Conservation (phyloP, 2,888 invertebrate species). For the Sphinx pinastri region DNA sequence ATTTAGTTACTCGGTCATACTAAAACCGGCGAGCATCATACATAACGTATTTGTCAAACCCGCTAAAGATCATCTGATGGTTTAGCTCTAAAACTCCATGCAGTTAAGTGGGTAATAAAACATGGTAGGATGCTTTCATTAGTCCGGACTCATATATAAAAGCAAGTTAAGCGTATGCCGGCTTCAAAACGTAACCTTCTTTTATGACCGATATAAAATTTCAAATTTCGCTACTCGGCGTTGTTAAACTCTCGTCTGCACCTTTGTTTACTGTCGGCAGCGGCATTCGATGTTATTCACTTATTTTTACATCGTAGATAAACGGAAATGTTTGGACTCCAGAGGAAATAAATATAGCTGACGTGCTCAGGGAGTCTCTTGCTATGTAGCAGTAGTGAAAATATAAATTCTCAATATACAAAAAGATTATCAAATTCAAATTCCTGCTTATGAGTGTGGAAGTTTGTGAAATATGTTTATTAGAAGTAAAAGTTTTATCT, state of each 20-base stretch:
- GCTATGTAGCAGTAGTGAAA: too few relatives aligned
- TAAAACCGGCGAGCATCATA: constrained; percentile 31
- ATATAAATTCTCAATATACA: too few relatives aligned
- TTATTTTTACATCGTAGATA: constrained; percentile 23
- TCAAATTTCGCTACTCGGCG: constrained; percentile 70
- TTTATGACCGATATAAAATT: constrained; percentile 77
- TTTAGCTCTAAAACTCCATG: constrained; percentile 46
- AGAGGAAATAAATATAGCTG: background rate
- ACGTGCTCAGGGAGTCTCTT: background rate
- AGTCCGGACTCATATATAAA: constrained; percentile 63
- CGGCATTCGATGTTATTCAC: constrained; percentile 40
- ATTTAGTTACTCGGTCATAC: constrained; percentile 40
- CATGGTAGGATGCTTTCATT: constrained; percentile 75
- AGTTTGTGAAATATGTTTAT: too few relatives aligned
- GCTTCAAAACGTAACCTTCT: constrained; percentile 68
- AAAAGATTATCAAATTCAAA: too few relatives aligned
- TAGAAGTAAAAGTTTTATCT: too few relatives aligned
- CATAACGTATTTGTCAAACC: constrained; percentile 41
- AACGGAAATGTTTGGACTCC: background rate
- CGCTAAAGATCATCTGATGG: constrained; percentile 44
- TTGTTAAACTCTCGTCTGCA: constrained; percentile 47
- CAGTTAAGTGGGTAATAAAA: constrained; percentile 73
- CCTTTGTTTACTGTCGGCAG: constrained; percentile 48
- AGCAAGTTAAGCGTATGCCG: constrained; percentile 62
- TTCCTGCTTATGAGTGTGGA: too few relatives aligned